phyloP scores from a whole-genome alignment of 2,888 invertebrate genomes.

The Coremacera marginata region DNA sequence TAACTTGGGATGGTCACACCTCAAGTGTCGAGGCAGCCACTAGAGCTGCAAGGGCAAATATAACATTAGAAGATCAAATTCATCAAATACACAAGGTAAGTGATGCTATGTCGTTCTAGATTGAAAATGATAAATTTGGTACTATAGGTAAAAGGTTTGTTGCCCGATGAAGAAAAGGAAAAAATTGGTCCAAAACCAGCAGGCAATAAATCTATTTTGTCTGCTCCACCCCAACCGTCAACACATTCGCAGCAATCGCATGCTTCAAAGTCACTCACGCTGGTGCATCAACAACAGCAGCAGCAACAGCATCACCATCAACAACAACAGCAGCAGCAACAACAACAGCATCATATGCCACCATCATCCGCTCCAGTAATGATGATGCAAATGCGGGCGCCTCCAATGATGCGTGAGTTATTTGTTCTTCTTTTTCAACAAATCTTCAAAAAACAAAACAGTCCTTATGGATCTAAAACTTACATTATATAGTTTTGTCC shows the following conservation, averaged over 20 bases:
- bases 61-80: conserved; percentile 96
- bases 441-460: too few species aligned
- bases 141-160: conserved; percentile 80
- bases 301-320: conserved; percentile 52
- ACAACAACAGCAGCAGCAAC: conserved; percentile 50
- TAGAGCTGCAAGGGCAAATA: conserved; percentile 92
- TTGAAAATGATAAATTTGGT: not conserved
- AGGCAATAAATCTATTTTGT: conserved; percentile 61
- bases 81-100: conserved; percentile 92
- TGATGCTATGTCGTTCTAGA: not conserved
- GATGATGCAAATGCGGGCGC: conserved; percentile 69
- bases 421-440: too few species aligned
- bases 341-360: conserved; percentile 58
- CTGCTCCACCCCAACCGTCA: conserved; percentile 64
- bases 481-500: too few species aligned
- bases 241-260: conserved; percentile 22
- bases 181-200: conserved; percentile 95
- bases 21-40: conserved; percentile 97
- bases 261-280: conserved; percentile 48
- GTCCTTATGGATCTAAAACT: too few species aligned
- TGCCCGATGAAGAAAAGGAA: conserved; percentile 96
- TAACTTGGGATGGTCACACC: conserved; percentile 99
- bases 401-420: conserved; percentile 69
- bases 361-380: conserved; percentile 65
- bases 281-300: conserved; percentile 57